Conservation (phyloP, 2,113 vertebrate species). For the Anguilla japonica region DNA sequence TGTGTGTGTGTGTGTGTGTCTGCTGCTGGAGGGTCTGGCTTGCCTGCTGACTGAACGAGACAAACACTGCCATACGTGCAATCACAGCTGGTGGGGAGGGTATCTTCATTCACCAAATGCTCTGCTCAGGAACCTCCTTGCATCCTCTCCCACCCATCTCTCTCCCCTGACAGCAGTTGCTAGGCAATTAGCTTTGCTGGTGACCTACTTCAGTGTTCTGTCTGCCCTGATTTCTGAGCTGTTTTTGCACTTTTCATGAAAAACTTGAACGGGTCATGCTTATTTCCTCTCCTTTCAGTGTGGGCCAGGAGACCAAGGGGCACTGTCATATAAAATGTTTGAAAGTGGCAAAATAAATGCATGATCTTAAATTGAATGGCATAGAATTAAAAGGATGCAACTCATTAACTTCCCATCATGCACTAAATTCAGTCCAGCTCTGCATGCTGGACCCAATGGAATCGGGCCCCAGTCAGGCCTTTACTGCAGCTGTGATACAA, state of each 20-base stretch:
- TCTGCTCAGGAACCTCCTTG: neutral
- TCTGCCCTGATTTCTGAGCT: conserved; percentile 6
- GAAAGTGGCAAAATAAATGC: neutral
- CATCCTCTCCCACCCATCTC: neutral
- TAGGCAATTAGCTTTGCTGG: conserved; percentile 31
- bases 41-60: conserved; percentile 19
- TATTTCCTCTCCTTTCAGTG: neutral
- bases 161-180: conserved; percentile 27
- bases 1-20: conserved; percentile 7
- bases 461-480: neutral
- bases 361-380: neutral
- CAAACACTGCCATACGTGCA: conserved; percentile 11
- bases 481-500: neutral
- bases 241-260: neutral
- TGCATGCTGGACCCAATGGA: neutral
- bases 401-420: neutral
- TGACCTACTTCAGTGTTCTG: conserved; percentile 38
- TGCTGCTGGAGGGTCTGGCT: conserved; percentile 12
- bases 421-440: neutral
- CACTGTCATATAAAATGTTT: neutral
- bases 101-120: conserved; percentile 15
- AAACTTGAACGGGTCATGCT: neutral
- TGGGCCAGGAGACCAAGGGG: neutral
- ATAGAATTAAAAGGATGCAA: neutral
- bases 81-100: conserved; percentile 28